A percentile compares a stretch with the other conserved stretches of the same genome.
These are phyloP conservation scores for Smutsia temminckii DNA, from an alignment of 2,797 vertebrate species.

Conservation along the genomic window DNA sequence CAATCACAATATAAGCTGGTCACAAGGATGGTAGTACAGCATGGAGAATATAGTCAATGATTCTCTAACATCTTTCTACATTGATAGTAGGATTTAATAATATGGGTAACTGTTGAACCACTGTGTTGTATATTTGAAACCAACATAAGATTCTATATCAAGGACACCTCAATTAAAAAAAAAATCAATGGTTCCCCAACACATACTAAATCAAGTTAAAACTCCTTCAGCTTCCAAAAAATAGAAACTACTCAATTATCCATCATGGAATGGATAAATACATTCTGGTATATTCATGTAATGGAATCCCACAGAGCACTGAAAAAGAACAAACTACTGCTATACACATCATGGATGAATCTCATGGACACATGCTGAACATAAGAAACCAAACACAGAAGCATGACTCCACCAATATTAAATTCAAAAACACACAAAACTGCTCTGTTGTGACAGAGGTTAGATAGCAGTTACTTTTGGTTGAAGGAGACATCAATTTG, in stretches of 20 bases:
- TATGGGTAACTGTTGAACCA: too few species aligned
- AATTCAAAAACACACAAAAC: constrained; percentile 41
- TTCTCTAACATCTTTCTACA: too few species aligned
- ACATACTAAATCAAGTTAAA: constrained; percentile 11
- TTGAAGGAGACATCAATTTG: background rate
- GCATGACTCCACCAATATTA: background rate
- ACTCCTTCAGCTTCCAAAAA: constrained; percentile 43
- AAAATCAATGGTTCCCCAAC: constrained; percentile 5
- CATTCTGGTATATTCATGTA: background rate
- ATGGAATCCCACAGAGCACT: background rate
- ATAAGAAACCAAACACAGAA: constrained; percentile 17
- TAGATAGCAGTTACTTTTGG: constrained; percentile 8
- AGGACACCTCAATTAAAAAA: background rate
- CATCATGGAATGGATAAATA: background rate
- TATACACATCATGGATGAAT: background rate
- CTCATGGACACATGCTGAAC: background rate
- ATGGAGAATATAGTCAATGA: too few species aligned
- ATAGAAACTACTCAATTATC: background rate
- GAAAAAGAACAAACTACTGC: constrained; percentile 41
- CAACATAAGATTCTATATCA: too few species aligned
- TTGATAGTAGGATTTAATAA: too few species aligned
- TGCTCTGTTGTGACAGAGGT: background rate
- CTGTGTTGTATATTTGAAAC: too few species aligned
- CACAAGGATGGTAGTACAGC: too few species aligned
- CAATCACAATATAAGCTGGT: too few species aligned